phyloP scores from a whole-genome alignment of 2,113 vertebrate genomes.

The Girardinichthys multiradiatus region DNA sequence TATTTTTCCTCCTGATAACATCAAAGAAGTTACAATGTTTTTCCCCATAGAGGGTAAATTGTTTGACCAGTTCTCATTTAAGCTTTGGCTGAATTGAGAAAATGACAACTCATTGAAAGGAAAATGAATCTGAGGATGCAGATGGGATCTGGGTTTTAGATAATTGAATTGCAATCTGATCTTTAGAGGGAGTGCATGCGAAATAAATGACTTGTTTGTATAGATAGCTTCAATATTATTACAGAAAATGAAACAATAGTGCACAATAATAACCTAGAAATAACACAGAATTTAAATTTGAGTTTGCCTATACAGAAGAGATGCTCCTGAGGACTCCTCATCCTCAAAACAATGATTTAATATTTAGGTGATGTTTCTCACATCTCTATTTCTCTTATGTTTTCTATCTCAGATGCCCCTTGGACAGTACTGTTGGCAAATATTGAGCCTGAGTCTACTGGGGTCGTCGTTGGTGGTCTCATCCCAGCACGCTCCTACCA shows the following conservation, averaged over 20 bases:
- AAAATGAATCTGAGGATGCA: slow-evolving; percentile 63
- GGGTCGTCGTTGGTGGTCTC: slow-evolving; percentile 86
- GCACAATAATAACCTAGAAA: slow-evolving; percentile 26
- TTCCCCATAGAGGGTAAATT: slow-evolving; percentile 36
- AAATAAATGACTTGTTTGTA: slow-evolving; percentile 61
- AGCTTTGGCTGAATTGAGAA: slow-evolving; percentile 44
- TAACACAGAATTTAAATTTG: slow-evolving; percentile 32
- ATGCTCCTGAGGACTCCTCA: slow-evolving; percentile 16
- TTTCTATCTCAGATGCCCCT: slow-evolving; percentile 84
- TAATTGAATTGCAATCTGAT: slow-evolving; percentile 71
- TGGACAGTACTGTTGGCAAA: slow-evolving; percentile 92
- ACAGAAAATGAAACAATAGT: slow-evolving; percentile 47
- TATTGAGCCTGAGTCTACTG: slow-evolving; percentile 87
- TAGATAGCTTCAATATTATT: slow-evolving; percentile 43
- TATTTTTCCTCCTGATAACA: slow-evolving; percentile 37
- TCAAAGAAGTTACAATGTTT: slow-evolving; percentile 40
- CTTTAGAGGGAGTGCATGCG: slow-evolving; percentile 45
- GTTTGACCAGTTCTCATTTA: slow-evolving; percentile 40
- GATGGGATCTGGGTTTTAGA: slow-evolving; percentile 58
- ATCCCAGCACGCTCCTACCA: slow-evolving; percentile 95
- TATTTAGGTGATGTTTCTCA: slow-evolving; percentile 10
- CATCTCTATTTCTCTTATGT: slow-evolving; percentile 9
- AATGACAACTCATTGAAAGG: slow-evolving; percentile 66
- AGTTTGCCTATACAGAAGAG: not conserved
- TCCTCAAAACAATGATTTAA: slow-evolving; percentile 30